Percentiles rank a stretch among this genome's conserved stretches.
Conservation (phyloP, 2,113 vertebrate genomes). For the Centrocercus urophasianus region DNA sequence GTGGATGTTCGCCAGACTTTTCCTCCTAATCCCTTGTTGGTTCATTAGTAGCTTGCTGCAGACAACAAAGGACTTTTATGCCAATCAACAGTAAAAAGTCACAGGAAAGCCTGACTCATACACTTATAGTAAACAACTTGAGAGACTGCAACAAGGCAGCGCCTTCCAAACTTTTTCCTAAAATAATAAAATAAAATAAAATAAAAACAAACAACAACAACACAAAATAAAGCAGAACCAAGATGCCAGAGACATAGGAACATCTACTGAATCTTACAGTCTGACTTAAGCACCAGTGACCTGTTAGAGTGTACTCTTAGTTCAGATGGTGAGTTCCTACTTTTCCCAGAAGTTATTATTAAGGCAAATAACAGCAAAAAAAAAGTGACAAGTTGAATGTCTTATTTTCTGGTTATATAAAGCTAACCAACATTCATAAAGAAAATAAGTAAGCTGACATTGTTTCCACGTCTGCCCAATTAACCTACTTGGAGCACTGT, state of each 20-base stretch:
- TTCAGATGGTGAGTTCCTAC: not conserved
- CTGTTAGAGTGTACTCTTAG: not conserved
- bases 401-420: not conserved
- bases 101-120: not conserved
- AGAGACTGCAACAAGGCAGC: slow-evolving; percentile 4
- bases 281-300: not conserved
- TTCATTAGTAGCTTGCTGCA: slow-evolving; percentile 59
- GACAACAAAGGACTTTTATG: slow-evolving; percentile 4
- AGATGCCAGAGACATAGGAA: not conserved
- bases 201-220: not conserved
- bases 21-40: slow-evolving; percentile 38
- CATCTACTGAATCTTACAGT: not conserved
- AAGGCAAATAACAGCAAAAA: not conserved
- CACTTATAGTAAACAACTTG: not conserved
- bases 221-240: not conserved
- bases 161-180: slow-evolving; percentile 2
- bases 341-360: not conserved
- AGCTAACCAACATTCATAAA: not conserved
- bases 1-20: slow-evolving; percentile 21
- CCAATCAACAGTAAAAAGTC: slow-evolving; percentile 32
- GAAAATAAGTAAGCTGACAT: not conserved
- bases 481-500: not conserved
- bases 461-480: not conserved
- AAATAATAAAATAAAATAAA: not conserved
- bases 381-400: not conserved